Percentiles rank a stretch among this genome's conserved stretches.
These are phyloP conservation scores for Liposcelis brunnea DNA, from an alignment of 2,888 invertebrate species.

Conservation along the genomic window DNA sequence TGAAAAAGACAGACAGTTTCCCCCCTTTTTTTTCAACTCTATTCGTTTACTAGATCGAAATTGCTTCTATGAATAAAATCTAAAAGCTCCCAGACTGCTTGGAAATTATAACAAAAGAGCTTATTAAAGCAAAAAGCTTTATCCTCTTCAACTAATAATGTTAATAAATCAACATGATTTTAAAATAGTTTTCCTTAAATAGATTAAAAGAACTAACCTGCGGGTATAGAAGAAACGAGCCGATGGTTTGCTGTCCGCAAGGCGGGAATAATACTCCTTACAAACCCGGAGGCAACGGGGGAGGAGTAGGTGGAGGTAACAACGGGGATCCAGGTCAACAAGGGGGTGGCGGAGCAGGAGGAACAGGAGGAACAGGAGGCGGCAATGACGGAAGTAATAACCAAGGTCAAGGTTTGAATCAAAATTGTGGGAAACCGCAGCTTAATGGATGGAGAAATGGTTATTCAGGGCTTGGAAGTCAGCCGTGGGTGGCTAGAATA, in stretches of 20 bases:
- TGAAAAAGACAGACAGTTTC: too few relatives aligned
- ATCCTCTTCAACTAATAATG: too few relatives aligned
- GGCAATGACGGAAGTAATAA: constrained; percentile 6
- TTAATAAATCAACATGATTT: too few relatives aligned
- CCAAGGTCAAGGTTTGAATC: constrained; percentile 9
- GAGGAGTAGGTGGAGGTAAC: constrained; percentile 12
- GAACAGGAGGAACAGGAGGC: constrained; percentile 12
- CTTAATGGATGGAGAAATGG: constrained; percentile 19
- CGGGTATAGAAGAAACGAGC: constrained; percentile 37
- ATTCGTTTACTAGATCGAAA: too few relatives aligned
- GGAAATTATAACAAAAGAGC: too few relatives aligned
- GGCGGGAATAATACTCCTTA: constrained; percentile 29
- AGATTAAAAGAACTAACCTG: constrained; percentile 39
- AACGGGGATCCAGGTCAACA: too few relatives aligned
- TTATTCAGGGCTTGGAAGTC: constrained; percentile 37
- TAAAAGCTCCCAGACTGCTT: too few relatives aligned
- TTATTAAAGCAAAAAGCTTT: too few relatives aligned
- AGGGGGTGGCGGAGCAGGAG: constrained; percentile 9
- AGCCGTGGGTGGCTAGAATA: constrained; percentile 58
- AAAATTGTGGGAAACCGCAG: constrained; percentile 20
- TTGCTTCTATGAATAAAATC: too few relatives aligned
- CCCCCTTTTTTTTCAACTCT: too few relatives aligned
- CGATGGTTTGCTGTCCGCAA: constrained; percentile 42
- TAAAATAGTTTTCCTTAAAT: constrained; percentile 9
- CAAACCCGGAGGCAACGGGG: constrained; percentile 10